Conservation (phyloP, 2,888 invertebrate species). For the Chironomus tentans region DNA sequence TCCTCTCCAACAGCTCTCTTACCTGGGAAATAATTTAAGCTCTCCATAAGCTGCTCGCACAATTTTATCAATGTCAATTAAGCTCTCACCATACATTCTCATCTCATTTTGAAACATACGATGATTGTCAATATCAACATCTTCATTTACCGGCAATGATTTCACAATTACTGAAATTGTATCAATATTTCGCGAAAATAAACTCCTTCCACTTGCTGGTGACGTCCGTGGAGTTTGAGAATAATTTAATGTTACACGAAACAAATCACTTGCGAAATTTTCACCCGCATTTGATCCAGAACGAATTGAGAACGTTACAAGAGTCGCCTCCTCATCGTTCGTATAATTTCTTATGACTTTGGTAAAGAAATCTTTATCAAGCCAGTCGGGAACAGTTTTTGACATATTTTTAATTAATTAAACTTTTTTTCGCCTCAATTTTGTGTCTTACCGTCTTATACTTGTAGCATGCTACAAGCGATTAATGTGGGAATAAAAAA, state of each 20-base stretch:
- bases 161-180: conserved; percentile 10
- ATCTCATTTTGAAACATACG: conserved; percentile 27
- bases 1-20: background rate
- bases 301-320: background rate
- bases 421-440: background rate
- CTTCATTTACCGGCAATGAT: background rate
- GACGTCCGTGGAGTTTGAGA: background rate
- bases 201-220: too few species aligned
- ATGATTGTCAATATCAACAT: background rate
- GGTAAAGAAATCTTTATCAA: background rate
- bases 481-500: background rate
- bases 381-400: background rate
- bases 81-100: conserved; percentile 29
- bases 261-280: conserved; percentile 24
- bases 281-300: conserved; percentile 22
- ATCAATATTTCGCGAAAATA: background rate
- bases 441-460: background rate
- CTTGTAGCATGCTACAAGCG: background rate
- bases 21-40: conserved; percentile 28
- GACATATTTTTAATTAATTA: conserved; percentile 14
- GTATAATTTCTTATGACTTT: background rate
- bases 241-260: conserved; percentile 22
- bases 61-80: conserved; percentile 27
- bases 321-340: background rate
- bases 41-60: conserved; percentile 13